phyloP scores from a whole-genome alignment of 2,797 vertebrate species.

The Megalops cyprinoides region DNA sequence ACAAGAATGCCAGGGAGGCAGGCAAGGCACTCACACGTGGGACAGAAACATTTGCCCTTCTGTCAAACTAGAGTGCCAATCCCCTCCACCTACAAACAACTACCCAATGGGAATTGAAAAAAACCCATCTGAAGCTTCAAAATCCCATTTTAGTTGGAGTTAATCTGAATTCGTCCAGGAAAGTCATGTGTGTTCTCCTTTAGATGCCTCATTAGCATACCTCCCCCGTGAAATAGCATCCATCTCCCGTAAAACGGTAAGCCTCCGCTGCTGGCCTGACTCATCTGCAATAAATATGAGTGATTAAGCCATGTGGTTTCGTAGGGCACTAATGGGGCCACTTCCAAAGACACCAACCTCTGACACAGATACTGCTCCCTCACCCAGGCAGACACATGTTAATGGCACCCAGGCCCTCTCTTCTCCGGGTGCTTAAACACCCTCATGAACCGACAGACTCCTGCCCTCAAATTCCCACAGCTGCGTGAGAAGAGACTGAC shows the following conservation, averaged over 20 bases:
- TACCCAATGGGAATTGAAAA: neutral
- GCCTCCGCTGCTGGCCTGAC: neutral
- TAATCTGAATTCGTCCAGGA: no score
- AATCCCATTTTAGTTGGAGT: no score
- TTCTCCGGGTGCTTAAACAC: neutral
- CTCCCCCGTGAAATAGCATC: neutral
- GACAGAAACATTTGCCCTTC: no score
- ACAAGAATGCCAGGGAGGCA: neutral
- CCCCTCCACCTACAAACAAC: no score
- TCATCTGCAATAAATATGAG: neutral
- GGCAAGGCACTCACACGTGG: neutral
- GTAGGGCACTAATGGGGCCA: neutral
- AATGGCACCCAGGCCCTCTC: neutral
- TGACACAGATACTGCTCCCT: neutral
- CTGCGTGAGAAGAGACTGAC: neutral
- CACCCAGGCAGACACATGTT: neutral
- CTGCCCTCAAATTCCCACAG: neutral
- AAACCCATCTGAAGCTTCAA: neutral
- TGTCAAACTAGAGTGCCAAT: no score
- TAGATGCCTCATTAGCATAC: neutral
- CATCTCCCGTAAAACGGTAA: neutral
- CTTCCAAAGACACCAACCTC: neutral
- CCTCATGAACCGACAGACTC: neutral
- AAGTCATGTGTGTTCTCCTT: neutral
- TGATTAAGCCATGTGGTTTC: neutral